Base-by-base conservation (phyloP, 2,888 invertebrate species). In the Acanthoscelides obtectus region DNA sequence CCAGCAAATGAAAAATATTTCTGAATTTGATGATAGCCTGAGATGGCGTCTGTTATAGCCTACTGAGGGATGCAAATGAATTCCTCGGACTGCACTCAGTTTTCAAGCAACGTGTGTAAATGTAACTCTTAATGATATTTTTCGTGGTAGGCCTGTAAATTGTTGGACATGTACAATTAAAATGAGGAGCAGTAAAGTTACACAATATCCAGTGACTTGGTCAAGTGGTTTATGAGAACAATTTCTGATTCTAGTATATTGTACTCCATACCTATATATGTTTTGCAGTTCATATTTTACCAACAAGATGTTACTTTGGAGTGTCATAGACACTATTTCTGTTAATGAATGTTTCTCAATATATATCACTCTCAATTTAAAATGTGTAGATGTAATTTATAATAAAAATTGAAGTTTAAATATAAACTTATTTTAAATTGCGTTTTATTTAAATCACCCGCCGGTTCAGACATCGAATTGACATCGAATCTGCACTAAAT, bases 351-450 rank as follows among this genome's bases (percentile, higher is more conserved):
- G 79, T 80, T 78, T 78, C 70, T 75, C 74, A 75, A 77, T 78
- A 75, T 77, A 78, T 74, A 75, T 75, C 71, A 66, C 76, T 79
- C 77, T 79, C 75, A 75, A 76, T 79, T 77, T 75, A 76, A 80
- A 77, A 77, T 79, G 79, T 80, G 79, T 80, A 81, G 80, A 76
- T 81, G 81, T 81, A 81, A 80, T 80, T 80, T 78, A 79, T 73
- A 70, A 77, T 75, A 77, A 74, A 79, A 79, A 75, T 77, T 76
- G 78, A 77, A 79, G 77, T 80, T 80, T 78, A 79, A 75, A 77
- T 78, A 79, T 78, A 78, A 76, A 79, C 73, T 71, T 70, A 70
- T 70, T 67, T 45, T 45, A 45, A 45, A 45, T 45, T 12, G 17
- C 17, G 45, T 45, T 12, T 45, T 45, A 45, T 45, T 45, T 45